Evolutionary conservation across 1,140 invertebrate genomes (phyloP).

Genomic region (Drosophila sproati): DNA sequence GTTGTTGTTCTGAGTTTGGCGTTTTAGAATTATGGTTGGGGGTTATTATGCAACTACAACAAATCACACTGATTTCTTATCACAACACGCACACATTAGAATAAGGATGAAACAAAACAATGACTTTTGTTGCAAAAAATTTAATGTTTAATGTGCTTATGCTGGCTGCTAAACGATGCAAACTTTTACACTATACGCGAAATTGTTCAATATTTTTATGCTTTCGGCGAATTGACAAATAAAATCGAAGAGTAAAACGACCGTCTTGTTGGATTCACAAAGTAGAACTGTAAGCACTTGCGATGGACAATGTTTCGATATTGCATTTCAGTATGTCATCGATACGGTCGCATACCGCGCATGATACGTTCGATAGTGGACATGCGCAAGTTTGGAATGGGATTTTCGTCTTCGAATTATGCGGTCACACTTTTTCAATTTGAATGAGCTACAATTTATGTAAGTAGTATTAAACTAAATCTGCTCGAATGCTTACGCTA

Average conservation of each 20-base stretch:
- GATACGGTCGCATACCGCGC: background rate
- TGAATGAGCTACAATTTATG: background rate
- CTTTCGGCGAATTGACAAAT: conserved; percentile 43
- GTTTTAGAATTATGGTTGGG: conserved; percentile 39
- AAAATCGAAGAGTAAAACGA: conserved; percentile 15
- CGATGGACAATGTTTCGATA: conserved; percentile 10
- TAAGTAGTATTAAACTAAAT: background rate
- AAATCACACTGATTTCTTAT: conserved; percentile 37
- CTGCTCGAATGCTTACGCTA: too few species aligned
- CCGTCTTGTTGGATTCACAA: conserved; percentile 29
- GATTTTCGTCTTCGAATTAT: background rate
- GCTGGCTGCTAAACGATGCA: conserved; percentile 5
- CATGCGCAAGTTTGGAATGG: background rate
- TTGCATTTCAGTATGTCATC: background rate
- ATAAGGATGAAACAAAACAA: background rate
- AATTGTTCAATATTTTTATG: conserved; percentile 38
- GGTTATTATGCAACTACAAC: conserved; percentile 54
- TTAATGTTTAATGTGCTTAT: conserved; percentile 3
- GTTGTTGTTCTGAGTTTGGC: conserved; percentile 44
- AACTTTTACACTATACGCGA: conserved; percentile 6
- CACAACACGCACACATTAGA: conserved; percentile 4
- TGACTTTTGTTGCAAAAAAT: conserved; percentile 2
- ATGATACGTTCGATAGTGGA: background rate
- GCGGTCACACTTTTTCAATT: background rate
- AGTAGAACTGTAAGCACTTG: conserved; percentile 33